Base-by-base conservation (phyloP, 2,797 vertebrate species). In the Moxostoma hubbsi region DNA sequence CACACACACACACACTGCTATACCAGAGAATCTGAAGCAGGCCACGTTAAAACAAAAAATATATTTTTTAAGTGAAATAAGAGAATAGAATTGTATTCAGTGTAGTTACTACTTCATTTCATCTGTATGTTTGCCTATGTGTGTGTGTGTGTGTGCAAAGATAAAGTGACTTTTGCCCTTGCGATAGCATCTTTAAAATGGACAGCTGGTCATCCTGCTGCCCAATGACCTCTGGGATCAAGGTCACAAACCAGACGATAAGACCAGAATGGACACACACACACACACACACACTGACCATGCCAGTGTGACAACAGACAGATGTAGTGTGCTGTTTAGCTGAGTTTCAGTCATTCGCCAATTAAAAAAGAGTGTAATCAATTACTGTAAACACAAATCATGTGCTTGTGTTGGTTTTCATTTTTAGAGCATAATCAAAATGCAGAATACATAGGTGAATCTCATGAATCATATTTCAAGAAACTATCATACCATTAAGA, bases 151-250 rank as follows among this genome's bases (percentile, higher is more conserved):
- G 36, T 55, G 63, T 51, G 16, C 9, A 0, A 43, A 73, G 68
- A 78, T 49, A 70, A 77, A 72, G 64, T 73, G 4, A 63, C 15
- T 73, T 66, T 53, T 79, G 77, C 81, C 83, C 85, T 85, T 88
- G 89, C 91, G 92, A 94, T 92, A 94, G 91, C 89, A 94, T 97
- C 95, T 97, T 97, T 96, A 93, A 97, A 95, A 97, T 96, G 95
- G 94, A 94, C 97, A 98, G 96, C 97, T 98, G 96, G 95, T 95
- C 87, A 93, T 93, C 96, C 96, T 97, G 96, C 96, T 97, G 96
- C 95, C 96, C 94, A 92, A 91, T 97, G 96, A 97, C 95, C 96
- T 93, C 92, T 94, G 93, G 92, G 95, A 94, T 94, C 93, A 95
- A 95, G 96, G 97, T 96, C 96, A 96, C 94, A 94, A 95, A 94